phyloP scores from a whole-genome alignment of 1,140 invertebrate species.

The Telenomus remus region DNA sequence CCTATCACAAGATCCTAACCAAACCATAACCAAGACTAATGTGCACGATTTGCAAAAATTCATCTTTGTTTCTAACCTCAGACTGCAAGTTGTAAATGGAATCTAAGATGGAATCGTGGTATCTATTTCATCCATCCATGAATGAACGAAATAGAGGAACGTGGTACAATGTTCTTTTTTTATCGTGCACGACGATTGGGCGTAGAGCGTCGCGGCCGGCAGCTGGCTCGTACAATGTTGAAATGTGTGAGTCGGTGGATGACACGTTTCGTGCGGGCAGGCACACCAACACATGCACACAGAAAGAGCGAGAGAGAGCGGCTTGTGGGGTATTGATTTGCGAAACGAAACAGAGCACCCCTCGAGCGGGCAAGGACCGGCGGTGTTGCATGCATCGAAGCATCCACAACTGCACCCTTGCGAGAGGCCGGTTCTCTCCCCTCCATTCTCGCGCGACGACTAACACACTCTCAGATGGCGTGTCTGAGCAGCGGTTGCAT shows the following conservation, averaged over 20 bases:
- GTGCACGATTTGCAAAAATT: too few relatives aligned
- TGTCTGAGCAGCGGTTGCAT: constrained; percentile 61
- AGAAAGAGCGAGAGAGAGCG: constrained; percentile 26
- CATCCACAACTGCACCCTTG: constrained; percentile 38
- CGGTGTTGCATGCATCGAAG: constrained; percentile 31
- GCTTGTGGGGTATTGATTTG: constrained; percentile 72
- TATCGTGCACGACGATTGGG: constrained; percentile 1
- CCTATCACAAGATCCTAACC: too few relatives aligned
- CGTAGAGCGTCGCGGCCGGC: constrained; percentile 53
- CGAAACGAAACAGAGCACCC: constrained; percentile 65
- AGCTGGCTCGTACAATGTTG: constrained; percentile 45
- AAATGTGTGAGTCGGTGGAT: constrained; percentile 67
- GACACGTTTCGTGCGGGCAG: constrained; percentile 68
- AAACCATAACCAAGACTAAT: too few relatives aligned
- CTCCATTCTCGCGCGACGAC: constrained; percentile 7
- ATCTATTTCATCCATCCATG: too few relatives aligned
- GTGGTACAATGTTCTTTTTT: background rate
- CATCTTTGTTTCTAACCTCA: too few relatives aligned
- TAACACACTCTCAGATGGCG: constrained; percentile 5
- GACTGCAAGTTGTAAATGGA: too few relatives aligned
- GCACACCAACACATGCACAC: constrained; percentile 34
- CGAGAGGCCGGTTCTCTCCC: constrained; percentile 40
- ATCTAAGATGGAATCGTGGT: constrained; percentile 9
- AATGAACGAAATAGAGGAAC: background rate
- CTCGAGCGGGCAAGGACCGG: constrained; percentile 43